phyloP scores from a whole-genome alignment of 2,113 vertebrate species.

The Okapia johnstoni region DNA sequence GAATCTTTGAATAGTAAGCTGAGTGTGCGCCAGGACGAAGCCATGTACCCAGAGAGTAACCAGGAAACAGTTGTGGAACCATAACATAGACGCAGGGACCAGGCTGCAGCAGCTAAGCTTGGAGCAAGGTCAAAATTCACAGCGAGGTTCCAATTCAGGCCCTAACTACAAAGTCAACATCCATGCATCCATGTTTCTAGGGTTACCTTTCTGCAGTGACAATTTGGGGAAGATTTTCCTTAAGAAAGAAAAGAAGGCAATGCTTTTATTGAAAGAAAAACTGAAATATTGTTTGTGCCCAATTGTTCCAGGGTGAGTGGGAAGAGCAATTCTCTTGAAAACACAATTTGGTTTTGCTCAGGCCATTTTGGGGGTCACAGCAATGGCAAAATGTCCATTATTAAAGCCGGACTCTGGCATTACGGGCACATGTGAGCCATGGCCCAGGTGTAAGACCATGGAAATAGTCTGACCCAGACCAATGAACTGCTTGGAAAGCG shows the following conservation, averaged over 20 bases:
- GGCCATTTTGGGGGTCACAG: not conserved
- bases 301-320: not conserved
- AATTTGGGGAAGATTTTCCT: not conserved
- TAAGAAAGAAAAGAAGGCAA: not conserved
- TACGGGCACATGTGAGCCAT: not conserved
- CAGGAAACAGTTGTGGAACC: not conserved
- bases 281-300: not conserved
- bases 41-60: not conserved
- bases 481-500: conserved; percentile 1
- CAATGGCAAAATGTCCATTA: not conserved
- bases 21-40: not conserved
- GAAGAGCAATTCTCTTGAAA: not conserved
- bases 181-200: not conserved
- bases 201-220: not conserved
- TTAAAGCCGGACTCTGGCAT: not conserved
- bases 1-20: not conserved
- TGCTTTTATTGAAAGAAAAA: not conserved
- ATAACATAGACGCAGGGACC: not conserved
- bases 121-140: not conserved
- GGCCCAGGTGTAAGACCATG: not conserved
- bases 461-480: not conserved
- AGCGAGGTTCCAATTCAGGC: not conserved
- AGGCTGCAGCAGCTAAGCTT: not conserved
- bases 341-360: not conserved
- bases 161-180: not conserved